A percentile compares a stretch with the other conserved stretches of the same genome.
Evolutionary conservation across 2,888 invertebrate genomes (phyloP).

Genomic region (Alloscopus bannaensis): DNA sequence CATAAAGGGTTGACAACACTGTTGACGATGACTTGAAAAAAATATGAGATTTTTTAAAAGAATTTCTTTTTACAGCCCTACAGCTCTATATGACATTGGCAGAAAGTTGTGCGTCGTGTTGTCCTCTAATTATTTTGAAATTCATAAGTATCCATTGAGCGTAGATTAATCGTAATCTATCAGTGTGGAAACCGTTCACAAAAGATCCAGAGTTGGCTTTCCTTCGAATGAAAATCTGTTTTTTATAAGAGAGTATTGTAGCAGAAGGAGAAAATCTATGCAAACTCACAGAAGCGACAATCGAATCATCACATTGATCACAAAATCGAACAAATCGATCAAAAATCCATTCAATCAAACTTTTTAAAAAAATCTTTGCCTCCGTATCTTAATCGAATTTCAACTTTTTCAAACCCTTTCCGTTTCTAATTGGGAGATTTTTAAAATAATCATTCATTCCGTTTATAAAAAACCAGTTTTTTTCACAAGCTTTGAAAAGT

Average conservation of each 20-base stretch:
- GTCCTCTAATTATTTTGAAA: too few species aligned
- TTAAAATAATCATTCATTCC: not conserved
- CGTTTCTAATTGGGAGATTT: constrained; percentile 43
- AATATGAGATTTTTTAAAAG: too few species aligned
- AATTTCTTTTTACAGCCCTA: too few species aligned
- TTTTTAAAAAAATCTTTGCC: not conserved
- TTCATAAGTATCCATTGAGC: constrained; percentile 10
- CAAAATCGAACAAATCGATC: constrained; percentile 25
- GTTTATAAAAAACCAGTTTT: not conserved
- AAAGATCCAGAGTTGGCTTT: not conserved
- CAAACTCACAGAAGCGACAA: constrained; percentile 9
- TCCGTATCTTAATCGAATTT: constrained; percentile 24
- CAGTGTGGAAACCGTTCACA: too few species aligned
- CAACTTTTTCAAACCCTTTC: constrained; percentile 40
- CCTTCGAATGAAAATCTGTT: not conserved
- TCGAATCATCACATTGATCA: constrained; percentile 35
- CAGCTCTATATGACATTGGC: too few species aligned
- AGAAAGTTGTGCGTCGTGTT: too few species aligned
- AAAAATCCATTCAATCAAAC: constrained; percentile 28
- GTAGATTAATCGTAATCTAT: constrained; percentile 17
- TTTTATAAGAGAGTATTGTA: too few species aligned
- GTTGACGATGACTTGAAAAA: constrained; percentile 2
- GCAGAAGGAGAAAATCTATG: constrained; percentile 15
- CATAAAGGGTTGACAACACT: constrained; percentile 45
- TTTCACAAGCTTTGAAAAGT: constrained; percentile 10